Evolutionary conservation across 1,140 invertebrate genomes (phyloP), one percentile per base, ranked within the genome.

Genomic region (Adoxophyes honmai): DNA sequence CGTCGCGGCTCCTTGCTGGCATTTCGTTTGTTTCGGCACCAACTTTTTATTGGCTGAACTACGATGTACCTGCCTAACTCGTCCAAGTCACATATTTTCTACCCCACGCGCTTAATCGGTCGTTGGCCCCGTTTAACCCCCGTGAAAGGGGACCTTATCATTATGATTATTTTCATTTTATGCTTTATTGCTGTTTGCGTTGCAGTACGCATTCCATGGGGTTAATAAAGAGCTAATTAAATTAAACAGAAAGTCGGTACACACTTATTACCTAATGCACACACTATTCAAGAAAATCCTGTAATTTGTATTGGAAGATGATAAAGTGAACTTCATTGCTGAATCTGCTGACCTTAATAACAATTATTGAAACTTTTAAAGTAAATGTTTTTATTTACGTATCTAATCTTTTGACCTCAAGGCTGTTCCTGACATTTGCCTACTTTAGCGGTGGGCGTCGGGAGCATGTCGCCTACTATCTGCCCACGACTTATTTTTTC

Each of bases 11-110:
- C 42, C 11, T 48, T 33, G 28, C 42, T 48, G 42, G 28, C 42
- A 48, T 48, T 48, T 48, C 42, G 28, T 48, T 48, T 48, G 42
- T 48, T 48, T 48, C 42, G 42, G 42, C 21, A 28, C 42, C 42
- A 21, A 48, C 18, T 48, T 48, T 48, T 48, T 48, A 48, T 48
- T 48, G 21, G 42, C 42, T 48, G 10, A 33, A 28, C 42, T 48
- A 48, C 18, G 39, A 44, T 48, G 11, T 48, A 48, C 7, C 0
- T 39, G 4, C 14, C 11, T 48, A 33, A 11, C 15, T 48, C 11
- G 21, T 21, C 18, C 6, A 28, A 33, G 42, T n/a, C n/a, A 48
- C 18, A 48, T 48, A 44, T 48, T 48, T 13, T 11, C 39, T 44
- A 44, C 39, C 39, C 39, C 16, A 44, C 11, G 16, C 39, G 16